Evolutionary conservation across 2,797 vertebrate species (phyloP).

Genomic region (Oreochromis mossambicus): DNA sequence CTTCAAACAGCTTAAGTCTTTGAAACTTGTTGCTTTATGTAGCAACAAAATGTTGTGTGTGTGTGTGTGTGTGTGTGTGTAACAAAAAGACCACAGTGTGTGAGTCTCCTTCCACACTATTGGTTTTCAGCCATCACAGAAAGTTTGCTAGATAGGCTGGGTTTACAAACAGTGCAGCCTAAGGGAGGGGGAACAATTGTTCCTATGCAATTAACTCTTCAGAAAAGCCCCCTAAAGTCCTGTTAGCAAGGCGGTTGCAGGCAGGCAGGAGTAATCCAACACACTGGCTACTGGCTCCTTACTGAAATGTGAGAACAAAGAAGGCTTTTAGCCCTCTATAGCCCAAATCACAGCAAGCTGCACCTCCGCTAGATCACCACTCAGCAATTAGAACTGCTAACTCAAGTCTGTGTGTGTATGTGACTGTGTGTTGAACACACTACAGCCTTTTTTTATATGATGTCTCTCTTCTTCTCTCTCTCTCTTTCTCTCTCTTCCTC

Average conservation of each 20-base stretch:
- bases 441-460: not conserved
- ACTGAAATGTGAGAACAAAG: slow-evolving; percentile 71
- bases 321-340: slow-evolving; percentile 41
- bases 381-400: slow-evolving; percentile 51
- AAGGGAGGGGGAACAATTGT: not conserved
- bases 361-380: slow-evolving; percentile 50
- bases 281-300: slow-evolving; percentile 40
- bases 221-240: slow-evolving; percentile 58
- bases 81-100: not conserved
- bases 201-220: slow-evolving; percentile 42
- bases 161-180: slow-evolving; percentile 26
- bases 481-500: not conserved
- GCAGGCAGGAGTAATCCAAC: slow-evolving; percentile 44
- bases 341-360: slow-evolving; percentile 42
- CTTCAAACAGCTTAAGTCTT: slow-evolving; percentile 32
- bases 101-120: not conserved
- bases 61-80: not conserved
- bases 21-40: slow-evolving; percentile 35
- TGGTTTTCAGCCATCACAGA: not conserved
- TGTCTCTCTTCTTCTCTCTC: slow-evolving; percentile 3
- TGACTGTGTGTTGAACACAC: not conserved
- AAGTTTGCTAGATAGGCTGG: slow-evolving; percentile 6
- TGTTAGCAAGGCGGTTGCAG: slow-evolving; percentile 44
- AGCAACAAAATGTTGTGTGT: not conserved
- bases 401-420: not conserved